These are phyloP conservation scores for Dissostichus mawsoni DNA, from an alignment of 2,113 vertebrate species.

Conservation along the genomic window DNA sequence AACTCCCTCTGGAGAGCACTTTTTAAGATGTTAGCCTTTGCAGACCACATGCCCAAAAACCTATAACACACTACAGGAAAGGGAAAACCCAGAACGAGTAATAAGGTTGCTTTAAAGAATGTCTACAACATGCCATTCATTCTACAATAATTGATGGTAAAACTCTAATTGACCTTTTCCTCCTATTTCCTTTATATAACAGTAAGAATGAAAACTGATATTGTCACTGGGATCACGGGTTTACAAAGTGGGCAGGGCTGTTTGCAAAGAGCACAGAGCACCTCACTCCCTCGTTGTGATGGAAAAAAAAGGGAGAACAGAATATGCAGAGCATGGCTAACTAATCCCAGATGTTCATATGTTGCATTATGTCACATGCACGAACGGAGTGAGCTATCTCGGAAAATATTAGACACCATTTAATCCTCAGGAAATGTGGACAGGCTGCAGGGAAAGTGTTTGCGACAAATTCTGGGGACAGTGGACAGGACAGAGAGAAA, in stretches of 20 bases:
- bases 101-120: background rate
- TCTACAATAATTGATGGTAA: background rate
- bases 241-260: constrained; percentile 17
- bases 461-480: constrained; percentile 31
- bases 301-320: constrained; percentile 7
- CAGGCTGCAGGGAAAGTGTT: constrained; percentile 51
- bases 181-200: background rate
- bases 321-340: constrained; percentile 55
- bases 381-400: constrained; percentile 62
- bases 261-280: constrained; percentile 18
- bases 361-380: constrained; percentile 78
- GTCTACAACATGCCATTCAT: background rate
- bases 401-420: constrained; percentile 76
- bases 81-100: too few species aligned
- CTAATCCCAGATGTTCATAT: constrained; percentile 77
- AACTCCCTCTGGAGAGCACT: too few species aligned
- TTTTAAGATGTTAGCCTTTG: too few species aligned
- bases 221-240: constrained; percentile 32
- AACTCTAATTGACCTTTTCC: background rate
- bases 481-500: background rate
- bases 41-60: too few species aligned
- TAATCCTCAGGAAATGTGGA: constrained; percentile 73
- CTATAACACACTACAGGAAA: too few species aligned
- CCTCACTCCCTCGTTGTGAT: constrained; percentile 36
- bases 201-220: constrained; percentile 1